Base-by-base conservation (phyloP, 2,797 vertebrate species). In the Molossus alvarezi region DNA sequence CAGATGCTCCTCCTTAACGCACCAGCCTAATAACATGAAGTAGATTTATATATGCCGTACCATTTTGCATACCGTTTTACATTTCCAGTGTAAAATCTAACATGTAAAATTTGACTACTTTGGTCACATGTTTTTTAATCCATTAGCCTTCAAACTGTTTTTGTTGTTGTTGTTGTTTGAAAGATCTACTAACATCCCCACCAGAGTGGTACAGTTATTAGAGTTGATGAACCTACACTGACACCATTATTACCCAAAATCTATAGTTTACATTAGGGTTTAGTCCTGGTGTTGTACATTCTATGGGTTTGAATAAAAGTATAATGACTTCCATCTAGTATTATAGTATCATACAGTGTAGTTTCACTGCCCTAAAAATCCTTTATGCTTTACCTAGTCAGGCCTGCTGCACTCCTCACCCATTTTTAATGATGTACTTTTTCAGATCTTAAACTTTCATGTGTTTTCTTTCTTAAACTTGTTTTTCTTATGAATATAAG, bases 401-500 rank as follows among this genome's bases (percentile, higher is more conserved):
- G 41, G 41, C 41, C 41, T 67, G 64, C 67, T 27, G 33, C 45
- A 13, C 27, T 11, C 12, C 27, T 23, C n/a, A 93, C 18, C n/a
- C 51, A 53, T 58, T 72, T 91, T 60, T 48, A 69, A 29, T 13
- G 45, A 73, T 73, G 55, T 62, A 91, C 48, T 58, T 94, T 87
- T 72, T 57, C 23, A 83, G 15, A 82, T 91, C 18, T 88, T 83
- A 20, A 51, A 25, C 23, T 88, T 94, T 72, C 73, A 37, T 53
- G n/a, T 51, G 9, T 92, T 91, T 89, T 77, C 29, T 51, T 58
- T 89, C 67, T 15, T 51, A 80, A 86, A 81, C 51, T 25, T 76
- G 53, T 21, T 71, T 71, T 81, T 77, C 51, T 90, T 79, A 72
- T 84, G 33, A 76, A 55, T 55, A 6, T 27, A 33, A 33, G 33